Evolutionary conservation across 2,888 invertebrate species (phyloP).

Genomic region (Ennomos erosarius): DNA sequence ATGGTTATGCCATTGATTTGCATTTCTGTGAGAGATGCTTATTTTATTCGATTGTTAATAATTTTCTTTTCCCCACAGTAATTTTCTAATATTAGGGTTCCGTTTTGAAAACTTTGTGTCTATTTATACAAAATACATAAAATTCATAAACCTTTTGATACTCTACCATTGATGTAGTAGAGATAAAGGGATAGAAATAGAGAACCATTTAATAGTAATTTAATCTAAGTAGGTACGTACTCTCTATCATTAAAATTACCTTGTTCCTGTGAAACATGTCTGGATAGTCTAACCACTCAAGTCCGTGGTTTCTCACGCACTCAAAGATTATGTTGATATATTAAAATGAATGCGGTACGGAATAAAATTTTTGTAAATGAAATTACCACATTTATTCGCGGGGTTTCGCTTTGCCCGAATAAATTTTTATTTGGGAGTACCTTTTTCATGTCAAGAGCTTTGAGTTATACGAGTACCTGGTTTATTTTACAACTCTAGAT

Average conservation of each 20-base stretch:
- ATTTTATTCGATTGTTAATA: too few species aligned
- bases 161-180: too few species aligned
- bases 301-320: slow-evolving; percentile 60
- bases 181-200: too few species aligned
- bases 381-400: slow-evolving; percentile 74
- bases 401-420: slow-evolving; percentile 61
- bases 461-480: slow-evolving; percentile 52
- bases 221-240: too few species aligned
- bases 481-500: slow-evolving; percentile 41
- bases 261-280: slow-evolving; percentile 8
- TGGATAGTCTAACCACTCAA: slow-evolving; percentile 41
- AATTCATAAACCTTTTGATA: too few species aligned
- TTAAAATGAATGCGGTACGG: slow-evolving; percentile 73
- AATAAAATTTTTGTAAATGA: slow-evolving; percentile 67
- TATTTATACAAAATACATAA: too few species aligned
- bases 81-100: too few species aligned
- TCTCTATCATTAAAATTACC: slow-evolving; percentile 1
- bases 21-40: too few species aligned
- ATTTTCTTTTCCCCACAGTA: too few species aligned
- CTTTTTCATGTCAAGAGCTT: slow-evolving; percentile 64
- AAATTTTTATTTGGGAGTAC: slow-evolving; percentile 63
- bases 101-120: too few species aligned
- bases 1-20: too few species aligned
- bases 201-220: too few species aligned
- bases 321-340: slow-evolving; percentile 75